phyloP scores from a whole-genome alignment of 2,113 vertebrate genomes.

The Podiceps cristatus region DNA sequence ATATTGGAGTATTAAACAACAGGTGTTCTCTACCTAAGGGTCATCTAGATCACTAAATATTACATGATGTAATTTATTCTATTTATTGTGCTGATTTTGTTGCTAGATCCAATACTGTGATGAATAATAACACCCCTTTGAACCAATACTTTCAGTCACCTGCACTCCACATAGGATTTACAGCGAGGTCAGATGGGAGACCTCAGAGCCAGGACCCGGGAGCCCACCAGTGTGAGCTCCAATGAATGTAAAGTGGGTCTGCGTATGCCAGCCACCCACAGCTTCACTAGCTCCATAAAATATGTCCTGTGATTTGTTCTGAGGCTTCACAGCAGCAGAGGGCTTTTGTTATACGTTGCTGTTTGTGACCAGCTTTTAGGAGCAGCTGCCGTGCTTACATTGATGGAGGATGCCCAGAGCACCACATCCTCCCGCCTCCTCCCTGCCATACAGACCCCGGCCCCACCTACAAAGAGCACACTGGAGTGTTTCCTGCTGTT shows the following conservation, averaged over 20 bases:
- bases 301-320: not conserved
- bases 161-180: not conserved
- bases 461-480: not conserved
- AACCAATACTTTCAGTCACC: not conserved
- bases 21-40: not conserved
- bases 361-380: not conserved
- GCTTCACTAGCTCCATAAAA: not conserved
- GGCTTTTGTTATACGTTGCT: not conserved
- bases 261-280: not conserved
- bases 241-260: not conserved
- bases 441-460: not conserved
- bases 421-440: not conserved
- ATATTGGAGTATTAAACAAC: not conserved
- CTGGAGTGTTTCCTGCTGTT: not conserved
- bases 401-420: fast-evolving
- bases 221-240: not conserved
- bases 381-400: not conserved
- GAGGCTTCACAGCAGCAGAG: not conserved
- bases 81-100: not conserved
- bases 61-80: not conserved
- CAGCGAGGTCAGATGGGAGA: not conserved
- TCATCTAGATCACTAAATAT: not conserved
- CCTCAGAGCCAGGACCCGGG: not conserved
- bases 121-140: not conserved
- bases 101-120: not conserved